Evolutionary conservation across 2,888 invertebrate genomes (phyloP).

Genomic region (Amphipyra tragopoginis): DNA sequence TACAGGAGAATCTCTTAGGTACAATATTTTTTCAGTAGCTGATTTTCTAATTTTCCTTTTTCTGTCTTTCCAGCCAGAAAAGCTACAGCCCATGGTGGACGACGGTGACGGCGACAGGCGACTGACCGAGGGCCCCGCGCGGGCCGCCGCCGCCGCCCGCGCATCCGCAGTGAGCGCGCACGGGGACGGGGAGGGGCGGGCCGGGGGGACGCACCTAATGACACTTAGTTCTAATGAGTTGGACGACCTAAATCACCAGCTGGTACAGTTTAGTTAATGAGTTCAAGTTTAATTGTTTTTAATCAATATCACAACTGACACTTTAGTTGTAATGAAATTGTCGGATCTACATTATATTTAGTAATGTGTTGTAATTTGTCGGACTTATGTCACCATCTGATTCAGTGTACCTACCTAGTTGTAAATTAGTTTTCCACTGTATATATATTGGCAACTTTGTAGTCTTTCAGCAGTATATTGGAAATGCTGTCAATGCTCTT

Average conservation of each 20-base stretch:
- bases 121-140: slow-evolving; percentile 91
- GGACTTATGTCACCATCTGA: slow-evolving; percentile 13
- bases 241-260: slow-evolving; percentile 41
- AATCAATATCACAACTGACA: slow-evolving; percentile 16
- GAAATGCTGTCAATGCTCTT: too few relatives aligned
- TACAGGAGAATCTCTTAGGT: too few relatives aligned
- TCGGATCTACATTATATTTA: neutral
- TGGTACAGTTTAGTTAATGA: slow-evolving; percentile 32
- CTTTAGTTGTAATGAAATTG: slow-evolving; percentile 19
- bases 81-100: slow-evolving; percentile 92
- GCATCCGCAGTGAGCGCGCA: slow-evolving; percentile 77
- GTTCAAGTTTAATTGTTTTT: slow-evolving; percentile 7
- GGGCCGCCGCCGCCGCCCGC: slow-evolving; percentile 85
- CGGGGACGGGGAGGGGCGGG: slow-evolving; percentile 44
- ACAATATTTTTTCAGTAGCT: neutral
- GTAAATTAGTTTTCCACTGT: slow-evolving; percentile 17
- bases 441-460: slow-evolving; percentile 7
- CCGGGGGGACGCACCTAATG: slow-evolving; percentile 41
- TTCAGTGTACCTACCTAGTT: slow-evolving; percentile 19
- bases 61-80: slow-evolving; percentile 89
- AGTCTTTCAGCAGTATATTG: too few relatives aligned
- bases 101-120: slow-evolving; percentile 91
- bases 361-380: slow-evolving; percentile 22
- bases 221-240: slow-evolving; percentile 42
- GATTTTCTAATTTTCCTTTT: slow-evolving; percentile 41